Evolutionary conservation across 2,113 vertebrate species (phyloP).

Genomic region (Brienomyrus longianalis): DNA sequence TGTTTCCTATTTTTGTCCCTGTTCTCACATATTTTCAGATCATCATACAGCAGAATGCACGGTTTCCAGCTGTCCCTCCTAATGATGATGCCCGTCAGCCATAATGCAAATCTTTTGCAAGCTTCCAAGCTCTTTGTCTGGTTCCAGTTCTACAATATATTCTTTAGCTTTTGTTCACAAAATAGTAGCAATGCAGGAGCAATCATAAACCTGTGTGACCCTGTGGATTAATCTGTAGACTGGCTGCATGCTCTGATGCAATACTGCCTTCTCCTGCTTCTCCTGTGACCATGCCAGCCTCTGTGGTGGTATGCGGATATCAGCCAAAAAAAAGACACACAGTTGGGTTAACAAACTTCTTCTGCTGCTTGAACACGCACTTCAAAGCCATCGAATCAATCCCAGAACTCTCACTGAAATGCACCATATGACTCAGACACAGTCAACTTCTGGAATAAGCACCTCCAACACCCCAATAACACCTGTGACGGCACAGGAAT

Average conservation of each 20-base stretch:
- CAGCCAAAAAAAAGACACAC: neutral
- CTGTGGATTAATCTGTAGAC: neutral
- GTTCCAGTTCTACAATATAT: neutral
- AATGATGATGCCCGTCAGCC: neutral
- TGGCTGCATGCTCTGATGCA: neutral
- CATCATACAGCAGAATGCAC: neutral
- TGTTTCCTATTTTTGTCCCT: neutral
- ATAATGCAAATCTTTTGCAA: neutral
- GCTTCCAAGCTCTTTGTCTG: neutral
- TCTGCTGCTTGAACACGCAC: neutral
- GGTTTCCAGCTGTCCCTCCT: neutral
- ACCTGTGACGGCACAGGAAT: neutral
- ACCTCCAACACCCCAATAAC: neutral
- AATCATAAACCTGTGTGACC: neutral
- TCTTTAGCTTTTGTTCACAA: neutral
- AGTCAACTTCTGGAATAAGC: neutral
- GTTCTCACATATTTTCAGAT: neutral
- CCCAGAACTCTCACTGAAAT: neutral
- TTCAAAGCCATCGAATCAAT: neutral
- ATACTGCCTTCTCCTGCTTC: neutral
- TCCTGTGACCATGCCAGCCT: neutral
- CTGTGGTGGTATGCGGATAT: neutral
- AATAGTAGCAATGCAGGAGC: neutral
- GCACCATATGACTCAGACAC: neutral
- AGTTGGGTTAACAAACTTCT: neutral